Evolutionary conservation across 2,888 invertebrate species (phyloP).

Genomic region (Dioctria linearis): DNA sequence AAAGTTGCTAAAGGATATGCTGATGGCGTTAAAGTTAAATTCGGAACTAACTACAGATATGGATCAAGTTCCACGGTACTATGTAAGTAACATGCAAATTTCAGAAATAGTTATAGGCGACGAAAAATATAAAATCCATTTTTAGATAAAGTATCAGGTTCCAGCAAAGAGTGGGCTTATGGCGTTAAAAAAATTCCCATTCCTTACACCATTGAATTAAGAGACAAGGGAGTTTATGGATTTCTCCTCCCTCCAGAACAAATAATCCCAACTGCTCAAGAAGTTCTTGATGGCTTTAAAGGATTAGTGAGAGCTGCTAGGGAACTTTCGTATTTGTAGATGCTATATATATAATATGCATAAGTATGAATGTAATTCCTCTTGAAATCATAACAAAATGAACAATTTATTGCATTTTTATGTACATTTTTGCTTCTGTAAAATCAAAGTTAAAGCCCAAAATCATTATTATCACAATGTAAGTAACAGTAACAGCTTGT

Average conservation of each 20-base stretch:
- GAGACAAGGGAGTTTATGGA: constrained; percentile 79
- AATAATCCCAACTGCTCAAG: constrained; percentile 76
- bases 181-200: constrained; percentile 73
- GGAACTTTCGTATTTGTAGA: constrained; percentile 69
- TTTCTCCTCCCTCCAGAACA: constrained; percentile 78
- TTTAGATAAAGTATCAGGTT: constrained; percentile 70
- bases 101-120: too few species aligned
- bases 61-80: constrained; percentile 76
- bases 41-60: constrained; percentile 72
- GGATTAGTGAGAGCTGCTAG: constrained; percentile 73
- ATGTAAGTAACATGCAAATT: constrained; percentile 68
- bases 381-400: too few species aligned
- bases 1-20: constrained; percentile 74
- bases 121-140: background rate
- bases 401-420: too few species aligned
- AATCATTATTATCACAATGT: too few species aligned
- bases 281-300: constrained; percentile 74
- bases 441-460: too few species aligned
- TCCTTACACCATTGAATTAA: constrained; percentile 75
- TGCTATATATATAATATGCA: background rate
- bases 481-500: too few species aligned
- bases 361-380: too few species aligned
- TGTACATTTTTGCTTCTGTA: too few species aligned
- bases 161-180: constrained; percentile 74
- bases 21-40: constrained; percentile 72